These are phyloP conservation scores for Armadillidium nasatum DNA, from an alignment of 1,140 invertebrate genomes.

Conservation along the genomic window DNA sequence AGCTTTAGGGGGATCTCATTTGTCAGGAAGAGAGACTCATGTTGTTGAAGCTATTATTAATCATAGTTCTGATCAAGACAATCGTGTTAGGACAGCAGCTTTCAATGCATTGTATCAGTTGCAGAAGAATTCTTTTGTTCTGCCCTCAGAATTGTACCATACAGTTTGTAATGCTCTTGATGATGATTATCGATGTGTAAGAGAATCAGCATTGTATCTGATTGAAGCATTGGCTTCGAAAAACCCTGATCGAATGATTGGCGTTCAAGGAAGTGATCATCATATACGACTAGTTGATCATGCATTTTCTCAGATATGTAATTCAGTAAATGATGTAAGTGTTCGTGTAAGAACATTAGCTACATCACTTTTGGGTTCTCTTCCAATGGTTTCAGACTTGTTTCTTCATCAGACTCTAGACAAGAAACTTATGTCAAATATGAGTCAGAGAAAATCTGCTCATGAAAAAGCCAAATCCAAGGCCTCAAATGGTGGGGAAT, in stretches of 20 bases:
- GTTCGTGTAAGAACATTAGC: constrained; percentile 74
- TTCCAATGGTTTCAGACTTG: constrained; percentile 77
- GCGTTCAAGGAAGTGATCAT: constrained; percentile 57
- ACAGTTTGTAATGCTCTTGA: constrained; percentile 23
- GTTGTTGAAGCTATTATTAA: constrained; percentile 47
- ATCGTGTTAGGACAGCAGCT: constrained; percentile 54
- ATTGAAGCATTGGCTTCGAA: constrained; percentile 32
- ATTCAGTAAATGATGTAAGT: constrained; percentile 52
- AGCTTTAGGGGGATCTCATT: not conserved
- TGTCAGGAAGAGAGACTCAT: not conserved
- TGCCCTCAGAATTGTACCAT: constrained; percentile 20
- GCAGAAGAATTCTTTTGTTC: not conserved
- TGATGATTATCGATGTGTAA: constrained; percentile 29
- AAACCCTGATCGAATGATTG: constrained; percentile 35
- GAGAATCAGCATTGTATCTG: constrained; percentile 24
- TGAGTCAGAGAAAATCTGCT: constrained; percentile 59
- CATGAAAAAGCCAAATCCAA: constrained; percentile 76
- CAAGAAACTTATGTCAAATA: constrained; percentile 97
- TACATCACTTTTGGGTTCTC: constrained; percentile 74
- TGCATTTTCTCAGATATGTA: constrained; percentile 92
- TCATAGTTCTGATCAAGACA: constrained; percentile 51
- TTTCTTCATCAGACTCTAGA: constrained; percentile 95
- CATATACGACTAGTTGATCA: constrained; percentile 80
- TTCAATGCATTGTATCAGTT: constrained; percentile 50
- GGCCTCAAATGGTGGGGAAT: constrained; percentile 71